Evolutionary conservation across 2,888 invertebrate genomes (phyloP), one percentile per base, ranked within the genome.

Genomic region (Drosophila tripunctata): DNA sequence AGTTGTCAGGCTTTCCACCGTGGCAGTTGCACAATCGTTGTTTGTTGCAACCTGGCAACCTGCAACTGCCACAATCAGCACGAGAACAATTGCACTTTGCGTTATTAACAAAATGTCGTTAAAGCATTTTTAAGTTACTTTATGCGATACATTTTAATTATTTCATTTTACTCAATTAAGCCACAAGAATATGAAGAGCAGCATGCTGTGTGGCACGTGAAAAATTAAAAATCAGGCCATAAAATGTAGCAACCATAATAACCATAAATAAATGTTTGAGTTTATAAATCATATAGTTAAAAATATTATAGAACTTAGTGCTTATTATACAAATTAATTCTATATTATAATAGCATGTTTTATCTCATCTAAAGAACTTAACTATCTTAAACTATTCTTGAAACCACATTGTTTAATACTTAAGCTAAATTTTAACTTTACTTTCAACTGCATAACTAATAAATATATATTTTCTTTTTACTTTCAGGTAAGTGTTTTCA

Each of bases 101-200:
- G 63, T 83, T 82, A 82, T 82, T 82, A 82, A 86, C 86, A 86
- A 80, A 75, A 73, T 78, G 78, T 80, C 84, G 86, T 82, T 83
- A 83, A 77, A 75, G 75, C 70, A 86, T 75, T 86, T 86, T 86
- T 58, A 83, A 86, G 70, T 75, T 62, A 86, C 80, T 81, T 81
- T 81, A 77, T 84, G 70, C 56, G 38, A 17, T 15, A 72, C 51
- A 57, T 77, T 81, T 86, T 83, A 83, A 80, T 81, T 86, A 80
- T 86, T 86, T 83, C 58, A 83, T 77, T 82, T 83, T 66, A 56
- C 55, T 69, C 81, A 86, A 86, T 81, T 86, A 75, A 68, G 47
- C 50, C 47, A 31, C 50, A 41, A 47, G 66, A 41, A 67, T 68
- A 77, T 69, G 68, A 56, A 54, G 38, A 40, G 65, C 44, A 63